Evolutionary conservation across 2,888 invertebrate genomes (phyloP).

Genomic region (Trypoxylon attenuatum): DNA sequence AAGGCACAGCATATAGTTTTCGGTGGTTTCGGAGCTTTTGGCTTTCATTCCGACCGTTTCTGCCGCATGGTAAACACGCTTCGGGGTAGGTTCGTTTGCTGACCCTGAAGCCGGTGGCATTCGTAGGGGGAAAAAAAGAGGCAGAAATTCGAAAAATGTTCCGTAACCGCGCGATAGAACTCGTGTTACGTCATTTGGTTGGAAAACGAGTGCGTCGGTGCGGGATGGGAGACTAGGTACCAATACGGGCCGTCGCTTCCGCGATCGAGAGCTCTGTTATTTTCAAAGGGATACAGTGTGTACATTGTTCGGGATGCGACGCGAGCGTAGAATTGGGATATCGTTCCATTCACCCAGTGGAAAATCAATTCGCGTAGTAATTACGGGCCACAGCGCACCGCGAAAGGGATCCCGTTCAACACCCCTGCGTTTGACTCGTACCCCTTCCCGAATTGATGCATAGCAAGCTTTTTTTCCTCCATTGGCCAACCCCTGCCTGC

Average conservation of each 20-base stretch:
- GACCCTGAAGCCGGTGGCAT: too few species aligned
- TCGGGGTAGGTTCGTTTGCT: too few species aligned
- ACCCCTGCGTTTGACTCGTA: conserved; percentile 11
- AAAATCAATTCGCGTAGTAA: conserved; percentile 53
- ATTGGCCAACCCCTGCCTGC: background rate
- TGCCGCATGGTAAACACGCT: too few species aligned
- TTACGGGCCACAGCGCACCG: conserved; percentile 33
- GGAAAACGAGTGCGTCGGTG: conserved; percentile 10
- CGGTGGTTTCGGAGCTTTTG: too few species aligned
- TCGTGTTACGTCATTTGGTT: conserved; percentile 16
- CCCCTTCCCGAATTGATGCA: background rate
- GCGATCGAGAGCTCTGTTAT: conserved; percentile 29
- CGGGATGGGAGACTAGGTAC: too few species aligned
- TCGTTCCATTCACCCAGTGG: conserved; percentile 47
- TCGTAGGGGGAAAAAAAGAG: background rate
- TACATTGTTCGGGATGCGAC: conserved; percentile 17
- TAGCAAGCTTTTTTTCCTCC: background rate
- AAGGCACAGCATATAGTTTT: too few species aligned
- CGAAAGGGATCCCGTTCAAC: conserved; percentile 22
- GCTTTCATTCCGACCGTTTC: too few species aligned
- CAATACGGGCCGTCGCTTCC: too few species aligned
- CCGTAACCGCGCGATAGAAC: conserved; percentile 3
- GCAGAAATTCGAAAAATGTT: background rate
- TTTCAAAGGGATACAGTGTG: conserved; percentile 35
- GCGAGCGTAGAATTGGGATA: conserved; percentile 38